Evolutionary conservation across 2,113 vertebrate genomes (phyloP).

Genomic region (Spermophilus dauricus): DNA sequence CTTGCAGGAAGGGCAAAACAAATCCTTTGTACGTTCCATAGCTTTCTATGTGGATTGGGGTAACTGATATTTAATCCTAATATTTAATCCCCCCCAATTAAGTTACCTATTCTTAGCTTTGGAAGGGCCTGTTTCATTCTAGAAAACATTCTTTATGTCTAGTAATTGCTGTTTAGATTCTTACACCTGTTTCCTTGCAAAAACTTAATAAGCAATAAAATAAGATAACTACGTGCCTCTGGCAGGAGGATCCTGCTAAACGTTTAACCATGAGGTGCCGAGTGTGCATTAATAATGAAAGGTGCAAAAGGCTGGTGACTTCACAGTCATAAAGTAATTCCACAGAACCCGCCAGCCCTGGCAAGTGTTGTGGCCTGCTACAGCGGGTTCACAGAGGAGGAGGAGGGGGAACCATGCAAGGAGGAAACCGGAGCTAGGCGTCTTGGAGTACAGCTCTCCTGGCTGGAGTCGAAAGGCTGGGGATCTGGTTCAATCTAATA

Average conservation of each 20-base stretch:
- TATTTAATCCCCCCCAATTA: constrained; percentile 28
- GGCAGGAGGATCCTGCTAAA: constrained; percentile 79
- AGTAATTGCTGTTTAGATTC: constrained; percentile 78
- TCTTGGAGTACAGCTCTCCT: constrained; percentile 59
- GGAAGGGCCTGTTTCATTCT: constrained; percentile 73
- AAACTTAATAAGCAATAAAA: constrained; percentile 80
- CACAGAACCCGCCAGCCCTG: constrained; percentile 64
- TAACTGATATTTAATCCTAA: constrained; percentile 39
- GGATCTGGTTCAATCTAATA: constrained; percentile 77
- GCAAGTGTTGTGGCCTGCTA: constrained; percentile 48
- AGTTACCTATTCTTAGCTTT: constrained; percentile 23
- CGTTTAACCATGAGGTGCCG: constrained; percentile 72
- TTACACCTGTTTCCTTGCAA: constrained; percentile 83
- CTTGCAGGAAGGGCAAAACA: constrained; percentile 70
- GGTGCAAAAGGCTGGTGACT: constrained; percentile 66
- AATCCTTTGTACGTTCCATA: constrained; percentile 66
- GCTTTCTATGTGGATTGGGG: constrained; percentile 43
- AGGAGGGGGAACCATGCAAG: constrained; percentile 18
- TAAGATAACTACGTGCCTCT: constrained; percentile 73
- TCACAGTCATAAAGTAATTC: constrained; percentile 71
- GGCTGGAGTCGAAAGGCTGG: constrained; percentile 68
- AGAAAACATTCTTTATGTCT: constrained; percentile 74
- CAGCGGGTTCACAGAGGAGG: neutral
- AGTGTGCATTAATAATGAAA: constrained; percentile 55
- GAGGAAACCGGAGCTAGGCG: constrained; percentile 25